Conservation (phyloP, 2,888 invertebrate genomes). For the Ditylenchus weischeri region DNA sequence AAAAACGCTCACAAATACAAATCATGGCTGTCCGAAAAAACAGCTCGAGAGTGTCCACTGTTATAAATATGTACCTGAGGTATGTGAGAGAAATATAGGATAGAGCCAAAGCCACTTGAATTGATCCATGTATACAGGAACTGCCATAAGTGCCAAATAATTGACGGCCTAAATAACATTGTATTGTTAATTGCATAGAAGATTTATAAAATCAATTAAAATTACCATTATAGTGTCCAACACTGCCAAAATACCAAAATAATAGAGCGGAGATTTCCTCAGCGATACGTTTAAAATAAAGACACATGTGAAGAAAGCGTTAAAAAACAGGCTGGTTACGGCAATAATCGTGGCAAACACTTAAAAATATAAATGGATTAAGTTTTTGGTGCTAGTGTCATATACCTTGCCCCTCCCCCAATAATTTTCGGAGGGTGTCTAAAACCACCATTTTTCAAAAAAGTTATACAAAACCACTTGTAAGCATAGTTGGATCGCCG, state of each 20-base stretch:
- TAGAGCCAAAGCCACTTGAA: slow-evolving; percentile 49
- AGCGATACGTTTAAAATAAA: slow-evolving; percentile 39
- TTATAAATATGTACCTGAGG: slow-evolving; percentile 14
- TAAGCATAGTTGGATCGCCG: too few species aligned
- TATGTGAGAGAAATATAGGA: slow-evolving; percentile 52
- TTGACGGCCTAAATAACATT: slow-evolving; percentile 40
- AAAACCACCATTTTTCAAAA: too few species aligned
- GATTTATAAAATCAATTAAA: too few species aligned
- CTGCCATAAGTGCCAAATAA: slow-evolving; percentile 54
- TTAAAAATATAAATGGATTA: slow-evolving; percentile 27
- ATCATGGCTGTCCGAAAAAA: too few species aligned
- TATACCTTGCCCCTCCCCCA: too few species aligned
- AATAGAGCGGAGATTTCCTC: slow-evolving; percentile 51
- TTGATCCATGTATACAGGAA: slow-evolving; percentile 55
- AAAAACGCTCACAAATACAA: too few species aligned
- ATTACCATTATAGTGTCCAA: slow-evolving; percentile 50
- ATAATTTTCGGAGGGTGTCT: too few species aligned
- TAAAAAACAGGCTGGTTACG: slow-evolving; percentile 50
- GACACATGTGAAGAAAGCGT: slow-evolving; percentile 54
- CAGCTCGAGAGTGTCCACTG: too few species aligned
- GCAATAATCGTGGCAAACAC: slow-evolving; percentile 52
- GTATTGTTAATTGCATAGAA: too few species aligned
- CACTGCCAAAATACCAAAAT: slow-evolving; percentile 56
- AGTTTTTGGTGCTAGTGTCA: too few species aligned
- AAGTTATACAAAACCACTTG: too few species aligned